A percentile compares a stretch with the other conserved stretches of the same genome.
These are phyloP conservation scores for Spea multiplicata DNA, from an alignment of 2,113 vertebrate species.

Conservation along the genomic window DNA sequence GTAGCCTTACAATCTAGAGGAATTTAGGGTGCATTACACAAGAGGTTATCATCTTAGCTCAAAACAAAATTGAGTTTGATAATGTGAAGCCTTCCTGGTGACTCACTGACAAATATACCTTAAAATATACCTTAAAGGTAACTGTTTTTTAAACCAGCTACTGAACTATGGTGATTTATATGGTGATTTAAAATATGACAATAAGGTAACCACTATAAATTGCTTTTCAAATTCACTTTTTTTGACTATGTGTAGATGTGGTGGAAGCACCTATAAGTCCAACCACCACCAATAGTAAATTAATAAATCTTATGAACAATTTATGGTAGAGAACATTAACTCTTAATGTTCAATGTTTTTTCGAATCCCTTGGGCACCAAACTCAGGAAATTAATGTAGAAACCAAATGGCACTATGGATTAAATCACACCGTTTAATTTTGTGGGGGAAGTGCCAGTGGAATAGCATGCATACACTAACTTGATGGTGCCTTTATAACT, in stretches of 20 bases:
- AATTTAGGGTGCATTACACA: too few relatives aligned
- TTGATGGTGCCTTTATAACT: constrained; percentile 34
- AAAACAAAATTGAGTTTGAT: too few relatives aligned
- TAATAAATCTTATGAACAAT: constrained; percentile 13
- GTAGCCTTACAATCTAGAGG: too few relatives aligned
- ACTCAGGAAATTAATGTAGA: constrained; percentile 31
- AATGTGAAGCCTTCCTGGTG: too few relatives aligned
- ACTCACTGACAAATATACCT: too few relatives aligned
- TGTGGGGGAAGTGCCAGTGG: constrained; percentile 23
- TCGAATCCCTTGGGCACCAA: constrained; percentile 2
- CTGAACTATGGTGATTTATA: too few relatives aligned
- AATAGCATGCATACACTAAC: constrained; percentile 30
- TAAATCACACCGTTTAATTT: constrained; percentile 34
- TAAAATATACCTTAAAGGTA: too few relatives aligned
- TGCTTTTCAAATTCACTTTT: not conserved
- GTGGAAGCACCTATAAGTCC: too few relatives aligned
- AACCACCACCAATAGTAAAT: not conserved
- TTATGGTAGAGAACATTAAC: constrained; percentile 11
- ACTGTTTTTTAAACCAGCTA: too few relatives aligned
- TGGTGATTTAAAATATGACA: not conserved
- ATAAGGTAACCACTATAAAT: not conserved
- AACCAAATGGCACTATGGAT: constrained; percentile 22
- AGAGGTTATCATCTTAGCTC: too few relatives aligned
- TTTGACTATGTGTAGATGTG: too few relatives aligned
- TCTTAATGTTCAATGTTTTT: constrained; percentile 6